Evolutionary conservation across 2,113 vertebrate genomes (phyloP), one percentile per base, ranked within the genome.

Genomic region (Collichthys lucidus): DNA sequence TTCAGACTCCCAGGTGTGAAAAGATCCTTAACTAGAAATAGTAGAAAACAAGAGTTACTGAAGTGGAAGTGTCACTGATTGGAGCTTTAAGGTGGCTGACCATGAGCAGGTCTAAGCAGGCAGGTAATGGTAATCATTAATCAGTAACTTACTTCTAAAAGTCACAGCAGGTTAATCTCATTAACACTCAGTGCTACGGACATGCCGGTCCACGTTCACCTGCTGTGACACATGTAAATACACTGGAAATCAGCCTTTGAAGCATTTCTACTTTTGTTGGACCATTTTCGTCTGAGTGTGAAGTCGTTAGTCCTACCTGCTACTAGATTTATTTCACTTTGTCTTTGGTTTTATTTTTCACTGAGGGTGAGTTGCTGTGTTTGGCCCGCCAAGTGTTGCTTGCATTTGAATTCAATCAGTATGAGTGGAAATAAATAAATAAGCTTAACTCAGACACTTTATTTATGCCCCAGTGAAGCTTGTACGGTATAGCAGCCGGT

Each of bases 371-470:
- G 7, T 10, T 11, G 42, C 5, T 15, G 12, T 53, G 17, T 17
- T 9, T 12, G 17, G 16, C 55, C 4, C 4, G 0, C 1, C 7
- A 4, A 31, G 20, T 5, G 31, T 16, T 61, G 35, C 61, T 64
- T 26, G 6, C 17, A 31, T 50, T 26, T 74, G 5, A 56, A 50
- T 64, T 69, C 42, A 26, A 12, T 47, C 10, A 26, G n/a, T 46
- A 12, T 11, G 2, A 77, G 22, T 17, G 63, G 67, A 66, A 80
- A 78, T 67, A 80, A 80, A 78, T 67, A 80, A 71, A 78, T 19
- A 11, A 59, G 53, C 62, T 63, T 16, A 42, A 12, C 65, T 57
- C 20, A 71, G 50, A 19, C 52, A 19, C 67, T 68, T 50, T 60
- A 22, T 57, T 20, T 40, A 4, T 49, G 53, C 31, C 9, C 29